Evolutionary conservation across 2,113 vertebrate species (phyloP).

Genomic region (Coreoperca whiteheadi): DNA sequence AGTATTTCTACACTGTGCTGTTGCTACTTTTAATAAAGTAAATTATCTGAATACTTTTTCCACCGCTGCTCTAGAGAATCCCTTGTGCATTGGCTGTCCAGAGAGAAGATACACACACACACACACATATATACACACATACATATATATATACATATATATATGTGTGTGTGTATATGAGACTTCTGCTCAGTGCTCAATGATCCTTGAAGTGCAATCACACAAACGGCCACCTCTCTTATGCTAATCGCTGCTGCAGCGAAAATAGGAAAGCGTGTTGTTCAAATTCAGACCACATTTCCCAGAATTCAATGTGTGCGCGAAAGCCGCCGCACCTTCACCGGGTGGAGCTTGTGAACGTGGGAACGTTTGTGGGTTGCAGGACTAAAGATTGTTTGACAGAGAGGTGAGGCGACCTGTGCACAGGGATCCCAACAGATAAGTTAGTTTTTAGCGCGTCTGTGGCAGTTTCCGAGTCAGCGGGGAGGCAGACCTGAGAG

Average conservation of each 20-base stretch:
- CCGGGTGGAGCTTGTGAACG: slow-evolving; percentile 81
- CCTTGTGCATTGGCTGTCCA: too few species aligned
- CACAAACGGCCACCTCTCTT: neutral
- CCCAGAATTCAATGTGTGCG: slow-evolving; percentile 72
- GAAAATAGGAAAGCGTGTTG: slow-evolving; percentile 11
- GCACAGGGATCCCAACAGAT: slow-evolving; percentile 20
- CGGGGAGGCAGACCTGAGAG: slow-evolving; percentile 17
- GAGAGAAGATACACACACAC: too few species aligned
- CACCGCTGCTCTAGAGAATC: too few species aligned
- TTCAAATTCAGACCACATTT: slow-evolving; percentile 68
- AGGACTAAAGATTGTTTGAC: slow-evolving; percentile 78
- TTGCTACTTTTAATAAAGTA: too few species aligned
- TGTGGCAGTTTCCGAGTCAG: slow-evolving; percentile 33
- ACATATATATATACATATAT: too few species aligned
- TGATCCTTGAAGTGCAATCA: slow-evolving; percentile 3
- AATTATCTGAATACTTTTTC: too few species aligned
- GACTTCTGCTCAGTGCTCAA: neutral
- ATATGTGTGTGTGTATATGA: neutral
- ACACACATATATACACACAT: too few species aligned
- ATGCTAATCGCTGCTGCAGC: neutral
- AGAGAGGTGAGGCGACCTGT: slow-evolving; percentile 63
- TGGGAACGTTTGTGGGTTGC: slow-evolving; percentile 65
- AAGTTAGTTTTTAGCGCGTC: slow-evolving; percentile 65
- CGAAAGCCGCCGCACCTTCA: slow-evolving; percentile 65
- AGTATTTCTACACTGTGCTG: too few species aligned